Conservation (phyloP, 2,888 invertebrate genomes). For the Patella depressa region DNA sequence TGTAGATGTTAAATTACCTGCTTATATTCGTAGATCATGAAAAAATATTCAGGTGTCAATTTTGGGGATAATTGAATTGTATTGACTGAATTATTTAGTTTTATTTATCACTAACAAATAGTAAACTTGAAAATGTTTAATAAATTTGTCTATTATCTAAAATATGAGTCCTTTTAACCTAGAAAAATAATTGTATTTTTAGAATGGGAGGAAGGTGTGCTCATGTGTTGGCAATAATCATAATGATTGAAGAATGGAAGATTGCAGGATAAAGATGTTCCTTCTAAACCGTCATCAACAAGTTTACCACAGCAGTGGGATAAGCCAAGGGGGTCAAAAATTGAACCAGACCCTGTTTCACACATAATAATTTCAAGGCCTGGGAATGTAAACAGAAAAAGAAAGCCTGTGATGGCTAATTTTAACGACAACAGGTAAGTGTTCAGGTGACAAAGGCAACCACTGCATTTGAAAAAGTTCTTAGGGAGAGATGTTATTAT, state of each 20-base stretch:
- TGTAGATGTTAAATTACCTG: no score
- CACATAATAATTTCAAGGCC: neutral
- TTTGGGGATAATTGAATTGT: no score
- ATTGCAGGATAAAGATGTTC: neutral
- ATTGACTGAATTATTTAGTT: no score
- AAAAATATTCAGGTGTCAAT: no score
- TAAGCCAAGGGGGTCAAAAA: neutral
- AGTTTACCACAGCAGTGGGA: neutral
- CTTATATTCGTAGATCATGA: no score
- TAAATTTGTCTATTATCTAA: no score
- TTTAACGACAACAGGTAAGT: neutral
- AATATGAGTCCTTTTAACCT: neutral
- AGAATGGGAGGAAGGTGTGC: slow-evolving; percentile 1
- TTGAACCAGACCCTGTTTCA: neutral
- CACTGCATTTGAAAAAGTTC: no score
- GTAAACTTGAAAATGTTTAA: no score
- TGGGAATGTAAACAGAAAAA: neutral
- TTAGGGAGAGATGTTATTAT: no score
- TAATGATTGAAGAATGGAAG: neutral
- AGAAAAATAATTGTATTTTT: neutral
- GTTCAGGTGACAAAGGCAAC: no score
- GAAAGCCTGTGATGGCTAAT: neutral
- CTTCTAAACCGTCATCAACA: neutral
- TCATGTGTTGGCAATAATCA: neutral
- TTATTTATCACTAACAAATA: no score